These are phyloP conservation scores for Drosophila dunni DNA, from an alignment of 1,140 invertebrate species.

Conservation along the genomic window DNA sequence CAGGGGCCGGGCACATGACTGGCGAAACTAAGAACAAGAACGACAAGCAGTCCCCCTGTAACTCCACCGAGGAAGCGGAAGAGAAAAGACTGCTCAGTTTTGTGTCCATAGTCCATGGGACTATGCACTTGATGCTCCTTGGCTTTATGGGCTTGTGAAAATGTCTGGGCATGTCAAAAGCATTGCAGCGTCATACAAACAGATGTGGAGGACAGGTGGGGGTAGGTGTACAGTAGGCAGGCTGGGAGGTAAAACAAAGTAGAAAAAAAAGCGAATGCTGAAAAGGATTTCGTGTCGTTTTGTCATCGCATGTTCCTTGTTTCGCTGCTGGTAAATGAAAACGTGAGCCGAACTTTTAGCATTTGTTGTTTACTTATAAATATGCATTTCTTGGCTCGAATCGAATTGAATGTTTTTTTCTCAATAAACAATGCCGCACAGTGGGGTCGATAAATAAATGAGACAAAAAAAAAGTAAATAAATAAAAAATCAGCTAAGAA, in stretches of 20 bases:
- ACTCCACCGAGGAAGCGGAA: too few relatives aligned
- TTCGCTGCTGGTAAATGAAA: constrained; percentile 63
- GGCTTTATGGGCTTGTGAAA: constrained; percentile 74
- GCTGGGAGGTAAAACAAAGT: neutral
- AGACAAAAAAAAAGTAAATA: neutral
- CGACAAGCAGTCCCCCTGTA: neutral
- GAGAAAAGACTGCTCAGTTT: constrained; percentile 10
- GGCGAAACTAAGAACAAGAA: constrained; percentile 29
- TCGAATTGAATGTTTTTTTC: constrained; percentile 6
- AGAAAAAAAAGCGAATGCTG: constrained; percentile 19
- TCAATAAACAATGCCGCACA: constrained; percentile 70
- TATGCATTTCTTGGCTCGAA: constrained; percentile 67
- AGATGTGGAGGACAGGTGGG: too few relatives aligned
- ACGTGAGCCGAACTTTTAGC: constrained; percentile 67
- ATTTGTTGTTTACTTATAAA: constrained; percentile 71
- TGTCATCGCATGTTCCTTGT: constrained; percentile 74
- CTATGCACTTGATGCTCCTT: constrained; percentile 65
- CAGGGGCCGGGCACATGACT: constrained; percentile 32
- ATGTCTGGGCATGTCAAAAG: constrained; percentile 78
- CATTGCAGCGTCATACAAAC: constrained; percentile 49
- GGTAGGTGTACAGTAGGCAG: too few relatives aligned
- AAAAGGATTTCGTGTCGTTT: constrained; percentile 80
- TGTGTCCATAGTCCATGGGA: constrained; percentile 8
- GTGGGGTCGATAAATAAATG: constrained; percentile 27
- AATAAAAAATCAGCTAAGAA: too few relatives aligned